Conservation (phyloP, 2,888 invertebrate genomes). For the Polyommatus iphigenia region DNA sequence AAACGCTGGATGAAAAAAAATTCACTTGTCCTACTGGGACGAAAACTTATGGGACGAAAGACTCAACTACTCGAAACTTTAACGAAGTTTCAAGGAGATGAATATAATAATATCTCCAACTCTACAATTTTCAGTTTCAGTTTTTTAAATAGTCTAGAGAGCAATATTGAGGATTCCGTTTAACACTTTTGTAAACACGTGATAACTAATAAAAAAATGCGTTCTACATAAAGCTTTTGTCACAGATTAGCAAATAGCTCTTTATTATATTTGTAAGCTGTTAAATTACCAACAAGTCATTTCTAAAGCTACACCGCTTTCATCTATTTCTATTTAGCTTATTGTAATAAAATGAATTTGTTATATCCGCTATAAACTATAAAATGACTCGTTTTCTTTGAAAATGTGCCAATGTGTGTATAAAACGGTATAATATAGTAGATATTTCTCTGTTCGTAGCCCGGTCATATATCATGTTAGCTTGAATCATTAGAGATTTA, state of each 20-base stretch:
- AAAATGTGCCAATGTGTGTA: conserved; percentile 44
- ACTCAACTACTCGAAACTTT: no score
- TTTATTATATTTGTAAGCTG: background rate
- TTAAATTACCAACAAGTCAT: background rate
- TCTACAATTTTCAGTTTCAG: no score
- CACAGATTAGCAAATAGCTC: background rate
- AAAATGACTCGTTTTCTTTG: conserved; percentile 36
- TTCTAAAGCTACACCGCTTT: background rate
- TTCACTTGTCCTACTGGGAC: no score
- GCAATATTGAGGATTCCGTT: background rate
- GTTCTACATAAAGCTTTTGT: background rate
- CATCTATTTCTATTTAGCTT: conserved; percentile 12
- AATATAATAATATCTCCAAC: no score
- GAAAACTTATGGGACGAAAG: no score
- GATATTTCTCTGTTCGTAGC: background rate
- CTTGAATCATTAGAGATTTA: background rate
- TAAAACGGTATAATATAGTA: conserved; percentile 33
- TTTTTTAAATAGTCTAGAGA: no score
- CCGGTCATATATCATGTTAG: conserved; percentile 23
- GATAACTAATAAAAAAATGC: background rate
- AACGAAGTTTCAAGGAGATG: no score
- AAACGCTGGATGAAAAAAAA: no score
- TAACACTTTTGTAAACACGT: background rate
- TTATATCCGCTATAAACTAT: conserved; percentile 18
- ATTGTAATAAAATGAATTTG: conserved; percentile 11